Conservation (phyloP, 2,888 invertebrate species). For the Adineta ricciae region DNA sequence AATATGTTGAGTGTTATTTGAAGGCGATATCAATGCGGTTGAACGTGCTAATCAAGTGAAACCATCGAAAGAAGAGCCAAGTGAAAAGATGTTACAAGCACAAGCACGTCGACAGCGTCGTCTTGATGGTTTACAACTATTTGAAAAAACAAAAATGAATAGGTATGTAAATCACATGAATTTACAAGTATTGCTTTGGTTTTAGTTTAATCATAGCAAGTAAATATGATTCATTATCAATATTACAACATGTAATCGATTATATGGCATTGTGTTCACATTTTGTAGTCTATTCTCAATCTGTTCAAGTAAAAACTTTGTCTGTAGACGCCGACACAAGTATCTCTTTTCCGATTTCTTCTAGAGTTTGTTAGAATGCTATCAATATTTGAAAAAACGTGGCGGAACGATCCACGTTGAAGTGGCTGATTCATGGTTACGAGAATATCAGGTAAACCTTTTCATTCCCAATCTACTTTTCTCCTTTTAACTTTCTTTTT, state of each 20-base stretch:
- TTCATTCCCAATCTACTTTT: too few relatives aligned
- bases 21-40: background rate
- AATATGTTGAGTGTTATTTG: constrained; percentile 34
- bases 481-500: too few relatives aligned
- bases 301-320: constrained; percentile 57
- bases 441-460: constrained; percentile 67
- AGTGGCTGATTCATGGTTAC: constrained; percentile 73
- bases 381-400: constrained; percentile 64
- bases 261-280: constrained; percentile 71
- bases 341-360: constrained; percentile 31
- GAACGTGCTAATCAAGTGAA: background rate
- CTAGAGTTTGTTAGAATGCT: constrained; percentile 68
- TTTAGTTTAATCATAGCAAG: constrained; percentile 58
- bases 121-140: constrained; percentile 10
- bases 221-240: constrained; percentile 73
- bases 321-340: background rate
- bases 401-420: constrained; percentile 61
- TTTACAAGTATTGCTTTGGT: background rate
- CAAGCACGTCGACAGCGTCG: constrained; percentile 15
- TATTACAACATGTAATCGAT: constrained; percentile 64
- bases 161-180: constrained; percentile 22
- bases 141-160: constrained; percentile 33
- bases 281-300: constrained; percentile 70
- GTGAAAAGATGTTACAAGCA: constrained; percentile 5
- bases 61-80: constrained; percentile 18